A percentile compares a stretch with the other conserved stretches of the same genome.
Evolutionary conservation across 2,797 vertebrate genomes (phyloP).

Genomic region (Myotis myotis): DNA sequence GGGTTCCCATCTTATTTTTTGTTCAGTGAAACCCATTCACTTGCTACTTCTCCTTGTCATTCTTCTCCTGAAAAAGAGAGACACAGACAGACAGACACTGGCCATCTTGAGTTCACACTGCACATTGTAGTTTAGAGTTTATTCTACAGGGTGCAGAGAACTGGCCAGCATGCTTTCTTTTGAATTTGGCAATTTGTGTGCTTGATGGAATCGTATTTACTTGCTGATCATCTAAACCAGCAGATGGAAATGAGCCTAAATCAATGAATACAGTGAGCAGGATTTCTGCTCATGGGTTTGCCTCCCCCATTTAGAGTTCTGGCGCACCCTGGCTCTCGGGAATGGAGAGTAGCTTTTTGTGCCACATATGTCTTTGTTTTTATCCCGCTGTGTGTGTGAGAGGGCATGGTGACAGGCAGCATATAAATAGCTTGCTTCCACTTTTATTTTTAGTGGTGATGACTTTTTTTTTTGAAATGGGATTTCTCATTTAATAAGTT

Average conservation of each 20-base stretch:
- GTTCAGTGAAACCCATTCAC: background rate
- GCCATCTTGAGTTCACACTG: background rate
- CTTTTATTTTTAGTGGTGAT: slow-evolving; percentile 72
- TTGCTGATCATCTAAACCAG: background rate
- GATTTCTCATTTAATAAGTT: slow-evolving; percentile 72
- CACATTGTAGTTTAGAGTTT: background rate
- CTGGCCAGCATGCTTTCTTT: background rate
- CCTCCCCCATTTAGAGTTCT: background rate
- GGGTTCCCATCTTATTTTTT: background rate
- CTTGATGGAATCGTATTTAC: background rate
- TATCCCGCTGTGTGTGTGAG: slow-evolving; percentile 42
- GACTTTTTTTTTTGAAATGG: slow-evolving; percentile 44
- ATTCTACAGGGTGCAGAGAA: background rate
- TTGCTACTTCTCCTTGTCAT: background rate
- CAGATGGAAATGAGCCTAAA: slow-evolving; percentile 22
- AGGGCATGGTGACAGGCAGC: slow-evolving; percentile 62
- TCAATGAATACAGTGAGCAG: background rate
- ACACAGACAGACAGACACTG: background rate
- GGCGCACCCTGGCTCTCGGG: background rate
- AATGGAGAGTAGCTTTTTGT: slow-evolving; percentile 41
- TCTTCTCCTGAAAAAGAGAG: background rate
- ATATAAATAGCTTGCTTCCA: slow-evolving; percentile 68
- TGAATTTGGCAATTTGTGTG: background rate
- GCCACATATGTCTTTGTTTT: slow-evolving; percentile 68
- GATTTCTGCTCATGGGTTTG: background rate